Evolutionary conservation across 2,113 vertebrate species (phyloP).

Genomic region (Leucosticte australis): DNA sequence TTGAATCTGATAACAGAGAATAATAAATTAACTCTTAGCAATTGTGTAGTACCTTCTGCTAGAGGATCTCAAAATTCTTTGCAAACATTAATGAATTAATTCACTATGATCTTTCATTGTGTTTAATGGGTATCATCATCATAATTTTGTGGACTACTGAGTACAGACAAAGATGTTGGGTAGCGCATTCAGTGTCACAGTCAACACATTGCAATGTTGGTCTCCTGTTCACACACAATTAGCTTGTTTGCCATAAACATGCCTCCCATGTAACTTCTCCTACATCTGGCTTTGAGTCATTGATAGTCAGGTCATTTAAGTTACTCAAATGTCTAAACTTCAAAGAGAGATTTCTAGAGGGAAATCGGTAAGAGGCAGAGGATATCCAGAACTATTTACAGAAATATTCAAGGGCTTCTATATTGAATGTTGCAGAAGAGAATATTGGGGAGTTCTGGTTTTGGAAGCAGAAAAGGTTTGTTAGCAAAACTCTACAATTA

Average conservation of each 20-base stretch:
- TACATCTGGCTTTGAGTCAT: background rate
- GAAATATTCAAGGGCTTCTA: background rate
- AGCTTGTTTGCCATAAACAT: constrained; percentile 11
- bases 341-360: background rate
- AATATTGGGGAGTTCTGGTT: background rate
- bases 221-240: background rate
- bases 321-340: background rate
- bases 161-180: background rate
- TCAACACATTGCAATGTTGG: background rate
- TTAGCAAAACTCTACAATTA: background rate
- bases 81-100: constrained; percentile 50
- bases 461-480: background rate
- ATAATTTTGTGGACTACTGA: constrained; percentile 9
- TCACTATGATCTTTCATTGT: background rate
- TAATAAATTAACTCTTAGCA: constrained; percentile 36
- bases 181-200: background rate
- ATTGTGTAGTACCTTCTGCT: constrained; percentile 15
- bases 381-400: background rate
- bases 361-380: background rate
- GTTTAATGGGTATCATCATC: constrained; percentile 23
- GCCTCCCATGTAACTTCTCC: background rate
- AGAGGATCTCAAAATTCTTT: constrained; percentile 13
- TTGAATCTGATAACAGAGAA: constrained; percentile 24
- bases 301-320: background rate
- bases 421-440: background rate